A percentile compares a stretch with the other conserved stretches of the same genome.
These are phyloP conservation scores for Drosophila tropicalis DNA, from an alignment of 1,140 invertebrate species.

Conservation along the genomic window DNA sequence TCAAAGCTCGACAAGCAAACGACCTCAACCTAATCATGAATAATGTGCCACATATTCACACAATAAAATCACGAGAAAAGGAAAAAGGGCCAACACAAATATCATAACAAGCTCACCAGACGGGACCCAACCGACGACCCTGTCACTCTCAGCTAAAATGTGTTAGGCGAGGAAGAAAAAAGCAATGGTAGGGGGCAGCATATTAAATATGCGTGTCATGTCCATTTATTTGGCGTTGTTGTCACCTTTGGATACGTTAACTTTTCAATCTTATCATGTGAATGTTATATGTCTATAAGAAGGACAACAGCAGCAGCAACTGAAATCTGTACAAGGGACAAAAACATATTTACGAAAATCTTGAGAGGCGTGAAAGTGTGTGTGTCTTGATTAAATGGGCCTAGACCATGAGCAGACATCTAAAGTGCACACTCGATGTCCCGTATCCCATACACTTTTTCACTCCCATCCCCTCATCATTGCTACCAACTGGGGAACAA, in stretches of 20 bases:
- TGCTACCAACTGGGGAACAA: conserved; percentile 16
- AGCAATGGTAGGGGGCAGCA: conserved; percentile 10
- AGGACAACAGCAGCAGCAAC: not conserved
- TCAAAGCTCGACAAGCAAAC: conserved; percentile 57
- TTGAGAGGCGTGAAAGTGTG: conserved; percentile 16
- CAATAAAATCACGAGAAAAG: conserved; percentile 69
- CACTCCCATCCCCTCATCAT: not conserved
- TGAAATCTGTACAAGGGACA: conserved; percentile 42
- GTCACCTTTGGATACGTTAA: conserved; percentile 67
- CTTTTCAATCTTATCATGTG: conserved; percentile 55
- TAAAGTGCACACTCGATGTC: conserved; percentile 50
- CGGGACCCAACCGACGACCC: conserved; percentile 18
- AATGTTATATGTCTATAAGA: conserved; percentile 15
- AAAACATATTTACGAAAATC: conserved; percentile 47
- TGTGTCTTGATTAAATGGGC: conserved; percentile 54
- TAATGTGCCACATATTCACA: conserved; percentile 77
- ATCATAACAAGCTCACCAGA: conserved; percentile 64
- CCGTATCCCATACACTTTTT: conserved; percentile 18
- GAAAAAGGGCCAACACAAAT: conserved; percentile 66
- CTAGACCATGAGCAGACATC: conserved; percentile 51
- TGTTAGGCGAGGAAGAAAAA: conserved; percentile 12
- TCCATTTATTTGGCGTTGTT: conserved; percentile 67
- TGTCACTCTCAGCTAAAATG: conserved; percentile 40
- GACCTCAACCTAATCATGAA: conserved; percentile 70
- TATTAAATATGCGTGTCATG: conserved; percentile 78